Percentiles rank a stretch among this genome's conserved stretches.
Conservation (phyloP, 2,113 vertebrate species). For the Galbula dea region DNA sequence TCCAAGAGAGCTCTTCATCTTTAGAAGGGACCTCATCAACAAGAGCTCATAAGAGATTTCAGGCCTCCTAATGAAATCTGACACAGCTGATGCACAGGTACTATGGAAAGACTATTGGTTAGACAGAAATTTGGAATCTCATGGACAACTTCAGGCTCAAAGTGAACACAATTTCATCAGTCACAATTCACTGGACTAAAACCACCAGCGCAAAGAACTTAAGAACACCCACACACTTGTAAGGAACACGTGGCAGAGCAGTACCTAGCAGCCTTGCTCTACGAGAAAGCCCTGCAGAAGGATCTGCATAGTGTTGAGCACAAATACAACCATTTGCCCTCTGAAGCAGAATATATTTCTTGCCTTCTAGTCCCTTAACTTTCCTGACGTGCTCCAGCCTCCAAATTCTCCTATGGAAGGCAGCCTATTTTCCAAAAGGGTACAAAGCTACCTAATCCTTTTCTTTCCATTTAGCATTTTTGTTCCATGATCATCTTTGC, state of each 20-base stretch:
- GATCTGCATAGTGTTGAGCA: neutral
- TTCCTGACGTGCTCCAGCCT: neutral
- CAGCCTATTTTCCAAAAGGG: neutral
- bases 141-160: neutral
- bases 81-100: neutral
- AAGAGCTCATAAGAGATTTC: neutral
- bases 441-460: conserved; percentile 30
- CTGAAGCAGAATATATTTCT: neutral
- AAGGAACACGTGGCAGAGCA: neutral
- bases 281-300: neutral
- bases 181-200: neutral
- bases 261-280: neutral
- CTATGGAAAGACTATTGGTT: neutral
- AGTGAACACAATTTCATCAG: neutral
- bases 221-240: neutral
- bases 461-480: conserved; percentile 19
- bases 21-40: neutral
- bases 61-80: neutral
- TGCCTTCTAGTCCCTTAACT: neutral
- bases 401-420: neutral
- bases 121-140: conserved; percentile 5
- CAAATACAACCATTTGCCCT: too few species aligned
- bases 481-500: neutral
- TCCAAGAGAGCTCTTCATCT: neutral
- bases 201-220: neutral